A percentile compares a stretch with the other conserved stretches of the same genome.
Evolutionary conservation across 2,113 vertebrate genomes (phyloP).

Genomic region (Sapayoa aenigma): DNA sequence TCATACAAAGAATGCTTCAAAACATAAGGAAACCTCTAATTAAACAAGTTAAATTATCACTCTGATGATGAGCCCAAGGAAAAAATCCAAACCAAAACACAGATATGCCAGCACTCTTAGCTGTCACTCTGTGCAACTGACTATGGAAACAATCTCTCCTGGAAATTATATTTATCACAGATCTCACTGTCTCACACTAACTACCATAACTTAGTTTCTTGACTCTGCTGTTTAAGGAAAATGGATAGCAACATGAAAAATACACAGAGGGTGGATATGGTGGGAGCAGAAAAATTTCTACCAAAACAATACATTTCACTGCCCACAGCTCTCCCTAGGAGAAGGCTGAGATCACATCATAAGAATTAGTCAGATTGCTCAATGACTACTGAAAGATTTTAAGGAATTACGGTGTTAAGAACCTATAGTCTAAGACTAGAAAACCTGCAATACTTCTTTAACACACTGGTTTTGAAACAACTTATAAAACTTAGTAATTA

Average conservation of each 20-base stretch:
- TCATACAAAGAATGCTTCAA: neutral
- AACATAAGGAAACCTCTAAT: neutral
- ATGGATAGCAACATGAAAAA: neutral
- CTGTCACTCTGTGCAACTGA: neutral
- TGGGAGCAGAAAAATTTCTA: neutral
- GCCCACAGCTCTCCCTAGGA: neutral
- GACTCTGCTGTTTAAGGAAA: neutral
- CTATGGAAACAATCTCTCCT: neutral
- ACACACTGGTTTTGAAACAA: neutral
- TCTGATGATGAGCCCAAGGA: neutral
- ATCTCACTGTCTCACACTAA: neutral
- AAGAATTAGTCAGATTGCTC: neutral
- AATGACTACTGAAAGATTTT: neutral
- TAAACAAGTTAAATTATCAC: neutral
- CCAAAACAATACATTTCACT: slow-evolving; percentile 9
- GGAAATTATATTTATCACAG: neutral
- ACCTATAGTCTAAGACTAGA: neutral
- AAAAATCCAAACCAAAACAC: neutral
- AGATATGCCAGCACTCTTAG: neutral
- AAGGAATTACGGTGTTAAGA: neutral
- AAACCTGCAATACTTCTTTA: neutral
- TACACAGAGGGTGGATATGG: neutral
- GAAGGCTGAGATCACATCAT: neutral
- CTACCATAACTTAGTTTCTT: neutral
- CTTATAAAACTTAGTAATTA: neutral